phyloP scores from a whole-genome alignment of 2,888 invertebrate species.

The Cremastobaeus sp. region DNA sequence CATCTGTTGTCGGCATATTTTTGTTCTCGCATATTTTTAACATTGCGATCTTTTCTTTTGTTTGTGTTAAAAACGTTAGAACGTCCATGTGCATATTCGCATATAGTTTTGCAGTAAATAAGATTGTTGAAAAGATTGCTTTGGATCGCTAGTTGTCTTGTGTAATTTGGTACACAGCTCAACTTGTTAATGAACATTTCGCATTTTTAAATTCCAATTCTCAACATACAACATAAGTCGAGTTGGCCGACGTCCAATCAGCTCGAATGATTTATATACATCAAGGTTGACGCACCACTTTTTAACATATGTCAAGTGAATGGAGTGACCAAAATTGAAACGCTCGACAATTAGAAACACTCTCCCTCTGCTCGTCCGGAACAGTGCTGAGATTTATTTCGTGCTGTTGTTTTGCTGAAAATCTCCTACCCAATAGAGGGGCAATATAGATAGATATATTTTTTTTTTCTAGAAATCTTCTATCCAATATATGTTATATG shows the following conservation, averaged over 20 bases:
- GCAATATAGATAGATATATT: no score
- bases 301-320: constrained; percentile 44
- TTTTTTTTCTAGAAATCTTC: no score
- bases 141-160: constrained; percentile 14
- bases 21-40: no score
- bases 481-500: no score
- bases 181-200: constrained; percentile 54
- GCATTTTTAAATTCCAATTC: constrained; percentile 34
- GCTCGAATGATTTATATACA: constrained; percentile 53
- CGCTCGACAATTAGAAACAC: constrained; percentile 10
- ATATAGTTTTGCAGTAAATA: no score
- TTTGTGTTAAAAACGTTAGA: no score
- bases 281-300: constrained; percentile 59
- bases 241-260: constrained; percentile 36
- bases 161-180: constrained; percentile 20
- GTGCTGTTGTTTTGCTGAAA: no score
- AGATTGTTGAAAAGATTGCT: not conserved
- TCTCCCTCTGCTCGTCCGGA: no score
- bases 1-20: no score
- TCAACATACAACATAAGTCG: constrained; percentile 36
- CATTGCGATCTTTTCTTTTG: no score
- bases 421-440: no score
- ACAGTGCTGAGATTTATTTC: not conserved
- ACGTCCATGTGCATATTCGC: no score
- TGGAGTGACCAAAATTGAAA: constrained; percentile 32